Base-by-base conservation (phyloP, 64 coral and sea anemone species). In the Porites australiensis region DNA sequence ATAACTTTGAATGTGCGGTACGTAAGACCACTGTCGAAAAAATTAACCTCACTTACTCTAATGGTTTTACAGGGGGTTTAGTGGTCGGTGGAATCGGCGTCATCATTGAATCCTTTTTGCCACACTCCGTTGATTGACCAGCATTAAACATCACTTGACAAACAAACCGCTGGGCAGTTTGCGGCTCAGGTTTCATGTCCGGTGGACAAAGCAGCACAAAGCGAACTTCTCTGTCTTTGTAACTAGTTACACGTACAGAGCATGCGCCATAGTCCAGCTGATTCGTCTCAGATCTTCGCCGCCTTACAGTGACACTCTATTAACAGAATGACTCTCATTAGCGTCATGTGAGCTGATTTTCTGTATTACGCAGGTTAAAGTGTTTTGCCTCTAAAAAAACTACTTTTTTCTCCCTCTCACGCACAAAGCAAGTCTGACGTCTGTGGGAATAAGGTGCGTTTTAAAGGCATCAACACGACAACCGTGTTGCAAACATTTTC, bases 131-230 rank as follows among this genome's bases (percentile, higher is more conserved):
- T 18, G 82, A 68, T 70, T 18, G 52, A 57, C 70, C 59, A 52
- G 78, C 72, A 11, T 87, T 44, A 68, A 93, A 63, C 61, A 93
- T 64, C 46, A 93, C 63, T 13, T 61, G 82, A 70, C 91, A 93
- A 55, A 93, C 61, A 64, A 75, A 91, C 27, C 71, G 67, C 50
- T 72, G 69, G 0, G 58, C 14, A n/a, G 16, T 77, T 93, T 70
- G 69, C 16, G 82, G 72, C 19, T 79, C 59, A 84, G 12, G 50
- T 64, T 23, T 77, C n/a, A 93, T 62, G 53, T 77, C 82, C 51
- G 21, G 45, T 37, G 91, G 91, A 49, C 91, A 93, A 46, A 93
- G 49, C 10, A 93, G 82, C 44, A 93, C 82, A 58, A 93, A 93
- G 2, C 45, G 70, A 62, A 86, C 82, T 14, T 58, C 18, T 4